Conservation (phyloP, 2,113 vertebrate genomes). For the Hemiscyllium ocellatum region DNA sequence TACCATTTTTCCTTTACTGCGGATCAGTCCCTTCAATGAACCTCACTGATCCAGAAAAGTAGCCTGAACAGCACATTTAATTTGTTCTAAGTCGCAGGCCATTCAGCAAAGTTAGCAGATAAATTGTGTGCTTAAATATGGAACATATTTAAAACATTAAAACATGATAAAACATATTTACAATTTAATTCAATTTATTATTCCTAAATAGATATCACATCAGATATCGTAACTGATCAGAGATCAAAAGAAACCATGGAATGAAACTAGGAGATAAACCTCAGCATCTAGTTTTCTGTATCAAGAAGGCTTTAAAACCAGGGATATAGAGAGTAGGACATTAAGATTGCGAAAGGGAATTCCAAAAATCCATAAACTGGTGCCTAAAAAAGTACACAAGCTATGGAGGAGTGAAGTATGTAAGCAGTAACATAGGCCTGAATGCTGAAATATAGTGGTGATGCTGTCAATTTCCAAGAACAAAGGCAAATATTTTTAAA, state of each 20-base stretch:
- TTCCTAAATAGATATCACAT: background rate
- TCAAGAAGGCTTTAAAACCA: background rate
- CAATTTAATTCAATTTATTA: background rate
- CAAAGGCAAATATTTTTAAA: background rate
- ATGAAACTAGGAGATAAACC: background rate
- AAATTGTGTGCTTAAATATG: too few species aligned
- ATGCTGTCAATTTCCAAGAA: background rate
- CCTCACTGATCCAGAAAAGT: background rate
- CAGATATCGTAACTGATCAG: background rate
- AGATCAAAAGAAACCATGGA: background rate
- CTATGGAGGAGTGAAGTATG: background rate
- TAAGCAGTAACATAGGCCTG: background rate
- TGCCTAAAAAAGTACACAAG: background rate
- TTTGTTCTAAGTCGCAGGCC: background rate
- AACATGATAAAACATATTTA: background rate
- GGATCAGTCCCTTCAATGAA: background rate
- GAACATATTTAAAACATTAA: background rate
- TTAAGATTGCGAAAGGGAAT: background rate
- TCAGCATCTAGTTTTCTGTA: too few species aligned
- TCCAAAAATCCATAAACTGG: background rate
- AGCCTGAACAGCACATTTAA: background rate
- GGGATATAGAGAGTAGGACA: background rate
- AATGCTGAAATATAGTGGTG: background rate
- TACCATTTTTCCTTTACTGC: background rate
- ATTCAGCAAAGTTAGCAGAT: background rate